phyloP scores from a whole-genome alignment of 2,113 vertebrate genomes.

The Lanius collurio region DNA sequence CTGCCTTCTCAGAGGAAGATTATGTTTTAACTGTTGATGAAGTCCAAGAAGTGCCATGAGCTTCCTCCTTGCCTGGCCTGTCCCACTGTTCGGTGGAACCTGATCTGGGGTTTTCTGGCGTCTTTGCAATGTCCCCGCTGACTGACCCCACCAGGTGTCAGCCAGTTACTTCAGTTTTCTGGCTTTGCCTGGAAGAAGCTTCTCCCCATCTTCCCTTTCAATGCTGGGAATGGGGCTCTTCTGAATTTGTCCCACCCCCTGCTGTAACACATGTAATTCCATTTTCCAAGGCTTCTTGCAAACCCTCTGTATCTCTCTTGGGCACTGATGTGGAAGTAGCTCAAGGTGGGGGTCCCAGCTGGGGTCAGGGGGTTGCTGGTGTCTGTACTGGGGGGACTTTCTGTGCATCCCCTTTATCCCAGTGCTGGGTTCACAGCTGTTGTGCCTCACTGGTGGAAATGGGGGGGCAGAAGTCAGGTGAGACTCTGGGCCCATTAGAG shows the following conservation, averaged over 20 bases:
- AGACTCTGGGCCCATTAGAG: background rate
- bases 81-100: background rate
- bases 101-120: background rate
- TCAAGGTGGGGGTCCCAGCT: background rate
- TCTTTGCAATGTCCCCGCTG: background rate
- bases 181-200: background rate
- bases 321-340: background rate
- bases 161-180: background rate
- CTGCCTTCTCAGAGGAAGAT: background rate
- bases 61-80: background rate
- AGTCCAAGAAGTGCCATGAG: background rate
- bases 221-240: background rate
- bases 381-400: background rate
- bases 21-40: background rate
- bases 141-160: background rate
- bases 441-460: background rate
- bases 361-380: background rate
- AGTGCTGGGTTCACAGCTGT: background rate
- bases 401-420: accelerated
- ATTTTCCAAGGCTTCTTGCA: background rate
- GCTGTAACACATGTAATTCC: background rate
- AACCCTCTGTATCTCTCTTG: background rate
- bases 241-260: background rate
- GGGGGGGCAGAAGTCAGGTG: background rate
- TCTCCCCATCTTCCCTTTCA: background rate